Conservation (phyloP, 2,113 vertebrate genomes). For the Dicaeum eximium region DNA sequence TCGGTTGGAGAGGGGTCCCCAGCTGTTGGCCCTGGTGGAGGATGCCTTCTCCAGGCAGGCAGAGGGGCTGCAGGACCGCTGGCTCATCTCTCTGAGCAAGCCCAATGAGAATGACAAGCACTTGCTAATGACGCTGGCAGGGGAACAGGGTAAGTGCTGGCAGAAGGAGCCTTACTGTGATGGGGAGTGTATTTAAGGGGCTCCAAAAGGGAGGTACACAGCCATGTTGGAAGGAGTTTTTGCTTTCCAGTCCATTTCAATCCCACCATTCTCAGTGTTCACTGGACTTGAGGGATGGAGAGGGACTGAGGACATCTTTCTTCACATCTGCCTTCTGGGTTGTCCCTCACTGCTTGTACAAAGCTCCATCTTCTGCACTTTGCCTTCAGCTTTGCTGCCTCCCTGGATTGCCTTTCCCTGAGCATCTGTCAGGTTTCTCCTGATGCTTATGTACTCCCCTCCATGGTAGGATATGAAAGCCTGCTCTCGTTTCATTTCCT, state of each 20-base stretch:
- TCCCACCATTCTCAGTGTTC: not conserved
- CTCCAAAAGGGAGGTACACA: not conserved
- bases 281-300: not conserved
- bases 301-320: not conserved
- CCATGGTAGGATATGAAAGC: not conserved
- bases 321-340: not conserved
- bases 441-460: not conserved
- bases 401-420: not conserved
- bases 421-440: not conserved
- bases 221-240: not conserved
- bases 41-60: constrained; percentile 82
- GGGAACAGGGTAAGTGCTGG: constrained; percentile 80
- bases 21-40: constrained; percentile 85
- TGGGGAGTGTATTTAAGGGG: not conserved
- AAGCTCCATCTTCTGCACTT: not conserved
- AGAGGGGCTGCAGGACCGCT: constrained; percentile 80
- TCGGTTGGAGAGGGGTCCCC: constrained; percentile 79
- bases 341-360: not conserved
- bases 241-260: not conserved
- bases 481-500: not conserved
- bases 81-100: constrained; percentile 92
- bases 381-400: not conserved
- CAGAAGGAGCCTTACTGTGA: not conserved
- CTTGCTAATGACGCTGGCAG: constrained; percentile 89
- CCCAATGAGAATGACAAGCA: constrained; percentile 90